These are phyloP conservation scores for Ephestia elutella DNA, from an alignment of 1,140 invertebrate genomes.

Conservation along the genomic window DNA sequence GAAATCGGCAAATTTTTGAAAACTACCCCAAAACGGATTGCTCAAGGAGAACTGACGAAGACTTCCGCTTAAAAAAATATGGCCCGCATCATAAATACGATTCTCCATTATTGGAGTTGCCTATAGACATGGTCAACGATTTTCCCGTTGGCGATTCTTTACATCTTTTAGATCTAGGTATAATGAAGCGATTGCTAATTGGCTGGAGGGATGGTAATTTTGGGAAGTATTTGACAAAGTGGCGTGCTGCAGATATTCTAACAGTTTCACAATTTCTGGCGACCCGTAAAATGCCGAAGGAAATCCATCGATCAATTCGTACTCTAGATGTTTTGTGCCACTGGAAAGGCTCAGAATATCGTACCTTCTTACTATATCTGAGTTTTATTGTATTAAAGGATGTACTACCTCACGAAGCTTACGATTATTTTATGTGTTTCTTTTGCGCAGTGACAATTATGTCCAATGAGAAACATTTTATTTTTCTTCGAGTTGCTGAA, in stretches of 20 bases:
- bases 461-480: too few relatives aligned
- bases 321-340: background rate
- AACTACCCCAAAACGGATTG: too few relatives aligned
- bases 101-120: constrained; percentile 19
- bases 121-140: constrained; percentile 11
- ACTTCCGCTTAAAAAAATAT: constrained; percentile 13
- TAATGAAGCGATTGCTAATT: constrained; percentile 24
- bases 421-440: too few relatives aligned
- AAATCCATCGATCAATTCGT: background rate
- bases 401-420: too few relatives aligned
- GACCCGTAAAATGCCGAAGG: too few relatives aligned
- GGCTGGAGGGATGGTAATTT: constrained; percentile 24
- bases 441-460: too few relatives aligned
- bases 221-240: constrained; percentile 4
- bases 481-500: too few relatives aligned
- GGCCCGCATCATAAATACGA: constrained; percentile 21
- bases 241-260: too few relatives aligned
- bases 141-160: constrained; percentile 20
- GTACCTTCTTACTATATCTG: background rate
- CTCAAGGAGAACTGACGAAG: too few relatives aligned
- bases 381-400: background rate
- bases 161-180: constrained; percentile 26
- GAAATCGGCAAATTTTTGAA: too few relatives aligned
- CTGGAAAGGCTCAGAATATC: constrained; percentile 7
- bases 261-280: too few relatives aligned